A percentile compares a stretch with the other conserved stretches of the same genome.
These are phyloP conservation scores for Anoplopoma fimbria DNA, from an alignment of 2,113 vertebrate genomes.

Conservation along the genomic window DNA sequence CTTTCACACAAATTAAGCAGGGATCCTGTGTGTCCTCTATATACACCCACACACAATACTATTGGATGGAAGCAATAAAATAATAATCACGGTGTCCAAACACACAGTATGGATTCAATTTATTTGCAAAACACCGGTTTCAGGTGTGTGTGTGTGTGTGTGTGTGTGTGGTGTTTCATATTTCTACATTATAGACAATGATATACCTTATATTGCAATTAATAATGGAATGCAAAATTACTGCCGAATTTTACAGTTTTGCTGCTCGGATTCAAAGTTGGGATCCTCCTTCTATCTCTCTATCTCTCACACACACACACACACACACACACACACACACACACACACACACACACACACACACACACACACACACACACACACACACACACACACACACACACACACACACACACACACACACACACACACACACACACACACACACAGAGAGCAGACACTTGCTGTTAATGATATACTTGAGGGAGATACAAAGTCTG, in stretches of 20 bases:
- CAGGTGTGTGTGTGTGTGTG: not conserved
- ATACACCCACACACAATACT: not conserved
- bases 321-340: too few species aligned
- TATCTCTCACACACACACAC: not conserved
- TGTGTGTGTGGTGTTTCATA: not conserved
- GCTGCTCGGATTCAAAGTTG: not conserved
- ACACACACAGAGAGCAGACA: not conserved
- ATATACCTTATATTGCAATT: not conserved
- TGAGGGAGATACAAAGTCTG: conserved; percentile 80
- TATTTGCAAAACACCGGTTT: not conserved
- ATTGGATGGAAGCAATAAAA: not conserved
- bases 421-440: not conserved
- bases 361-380: not conserved
- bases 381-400: not conserved
- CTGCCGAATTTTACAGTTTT: not conserved
- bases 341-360: too few species aligned
- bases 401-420: not conserved
- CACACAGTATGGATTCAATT: not conserved
- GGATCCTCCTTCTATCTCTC: not conserved
- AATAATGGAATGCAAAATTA: not conserved
- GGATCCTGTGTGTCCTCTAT: not conserved
- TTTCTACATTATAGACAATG: not conserved
- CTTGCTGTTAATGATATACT: conserved; percentile 81
- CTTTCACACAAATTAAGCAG: not conserved
- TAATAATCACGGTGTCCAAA: not conserved